Evolutionary conservation across 2,113 vertebrate genomes (phyloP).

Genomic region (Laticauda colubrina): DNA sequence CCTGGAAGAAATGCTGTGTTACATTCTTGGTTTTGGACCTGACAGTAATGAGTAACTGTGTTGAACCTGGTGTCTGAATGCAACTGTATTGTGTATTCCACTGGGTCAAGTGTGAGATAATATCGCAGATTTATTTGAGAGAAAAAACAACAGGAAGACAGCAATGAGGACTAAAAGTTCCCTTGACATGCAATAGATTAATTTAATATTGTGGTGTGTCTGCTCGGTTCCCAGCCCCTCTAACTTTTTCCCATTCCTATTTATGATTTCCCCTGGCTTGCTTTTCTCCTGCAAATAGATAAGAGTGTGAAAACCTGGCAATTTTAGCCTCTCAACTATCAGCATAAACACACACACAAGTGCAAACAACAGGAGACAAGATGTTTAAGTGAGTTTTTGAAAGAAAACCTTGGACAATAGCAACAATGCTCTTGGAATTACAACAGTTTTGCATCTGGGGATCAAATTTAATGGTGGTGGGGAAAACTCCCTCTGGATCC

Average conservation of each 20-base stretch:
- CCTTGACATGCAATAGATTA: constrained; percentile 40
- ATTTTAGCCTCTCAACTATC: not conserved
- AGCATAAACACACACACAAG: constrained; percentile 3
- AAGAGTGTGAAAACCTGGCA: constrained; percentile 25
- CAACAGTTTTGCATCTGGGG: constrained; percentile 14
- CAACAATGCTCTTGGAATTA: not conserved
- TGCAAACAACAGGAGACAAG: not conserved
- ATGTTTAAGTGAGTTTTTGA: constrained; percentile 24
- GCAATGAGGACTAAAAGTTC: not conserved
- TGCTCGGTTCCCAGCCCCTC: constrained; percentile 21
- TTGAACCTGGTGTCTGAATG: not conserved
- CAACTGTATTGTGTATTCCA: not conserved
- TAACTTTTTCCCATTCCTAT: constrained; percentile 39
- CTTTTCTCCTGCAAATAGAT: constrained; percentile 48
- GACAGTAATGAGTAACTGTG: not conserved
- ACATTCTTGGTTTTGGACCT: not conserved
- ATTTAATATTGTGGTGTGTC: constrained; percentile 62
- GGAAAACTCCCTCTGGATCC: not conserved
- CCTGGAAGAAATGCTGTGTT: not conserved
- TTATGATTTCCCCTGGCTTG: constrained; percentile 20
- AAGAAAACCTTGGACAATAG: not conserved
- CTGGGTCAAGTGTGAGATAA: not conserved
- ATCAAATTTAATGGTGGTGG: not conserved
- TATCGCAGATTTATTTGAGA: not conserved
- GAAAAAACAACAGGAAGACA: not conserved